These are phyloP conservation scores for Tyria jacobaeae DNA, from an alignment of 2,888 invertebrate genomes.

Conservation along the genomic window DNA sequence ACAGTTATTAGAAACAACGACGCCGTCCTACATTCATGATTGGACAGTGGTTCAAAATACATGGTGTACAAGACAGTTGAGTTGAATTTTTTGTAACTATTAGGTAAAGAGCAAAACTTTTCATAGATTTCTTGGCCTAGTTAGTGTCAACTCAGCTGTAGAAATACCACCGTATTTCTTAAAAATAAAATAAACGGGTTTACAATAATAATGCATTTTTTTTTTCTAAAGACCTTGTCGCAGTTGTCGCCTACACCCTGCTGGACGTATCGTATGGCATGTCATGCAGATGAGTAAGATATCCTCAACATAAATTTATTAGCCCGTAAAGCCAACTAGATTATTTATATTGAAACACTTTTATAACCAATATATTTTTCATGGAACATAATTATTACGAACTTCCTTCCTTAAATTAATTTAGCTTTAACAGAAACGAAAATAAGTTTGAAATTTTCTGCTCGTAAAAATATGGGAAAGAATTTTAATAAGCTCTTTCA, in stretches of 20 bases:
- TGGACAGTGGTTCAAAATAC: no score
- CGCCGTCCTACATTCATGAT: no score
- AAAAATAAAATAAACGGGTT: conserved; percentile 38
- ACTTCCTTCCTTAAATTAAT: conserved; percentile 57
- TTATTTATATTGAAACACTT: conserved; percentile 58
- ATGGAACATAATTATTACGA: conserved; percentile 57
- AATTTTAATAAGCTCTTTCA: conserved; percentile 39
- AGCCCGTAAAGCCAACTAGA: conserved; percentile 58
- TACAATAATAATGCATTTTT: conserved; percentile 41
- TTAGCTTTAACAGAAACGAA: conserved; percentile 47
- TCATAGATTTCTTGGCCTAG: background rate
- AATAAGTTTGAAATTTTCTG: conserved; percentile 42
- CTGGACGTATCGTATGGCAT: conserved; percentile 41
- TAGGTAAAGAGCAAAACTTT: background rate
- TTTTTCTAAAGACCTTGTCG: conserved; percentile 43
- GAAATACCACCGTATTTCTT: conserved; percentile 14
- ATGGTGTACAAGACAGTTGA: background rate
- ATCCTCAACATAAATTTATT: conserved; percentile 58
- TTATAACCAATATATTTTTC: conserved; percentile 58
- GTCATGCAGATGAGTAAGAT: conserved; percentile 49
- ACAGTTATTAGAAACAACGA: no score
- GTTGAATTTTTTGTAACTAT: background rate
- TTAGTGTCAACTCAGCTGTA: background rate
- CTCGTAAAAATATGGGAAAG: conserved; percentile 38
- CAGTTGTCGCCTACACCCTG: conserved; percentile 41